These are phyloP conservation scores for Nezara viridula DNA, from an alignment of 2,888 invertebrate species.

Conservation along the genomic window DNA sequence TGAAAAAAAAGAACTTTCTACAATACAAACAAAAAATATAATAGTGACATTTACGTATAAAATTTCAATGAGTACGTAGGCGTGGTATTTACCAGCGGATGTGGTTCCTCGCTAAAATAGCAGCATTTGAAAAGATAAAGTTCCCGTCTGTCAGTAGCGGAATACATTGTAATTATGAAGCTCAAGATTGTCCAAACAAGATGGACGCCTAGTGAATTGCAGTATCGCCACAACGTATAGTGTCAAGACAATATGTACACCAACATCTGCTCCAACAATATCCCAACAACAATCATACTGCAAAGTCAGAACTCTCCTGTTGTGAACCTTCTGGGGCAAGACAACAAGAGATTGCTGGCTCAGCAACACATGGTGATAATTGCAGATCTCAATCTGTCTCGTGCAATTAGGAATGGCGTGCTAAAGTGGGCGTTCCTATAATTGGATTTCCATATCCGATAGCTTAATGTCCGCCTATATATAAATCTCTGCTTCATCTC, in stretches of 20 bases:
- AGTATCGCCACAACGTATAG: too few relatives aligned
- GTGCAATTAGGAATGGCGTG: background rate
- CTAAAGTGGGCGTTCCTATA: background rate
- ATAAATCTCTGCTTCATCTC: background rate
- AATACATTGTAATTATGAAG: background rate
- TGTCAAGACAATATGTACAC: background rate
- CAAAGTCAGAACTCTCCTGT: background rate
- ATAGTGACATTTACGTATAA: background rate
- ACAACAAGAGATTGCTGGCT: background rate
- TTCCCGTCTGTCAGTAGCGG: background rate
- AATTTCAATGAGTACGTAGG: background rate
- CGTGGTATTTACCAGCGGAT: background rate
- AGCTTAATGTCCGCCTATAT: background rate
- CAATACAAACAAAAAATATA: background rate
- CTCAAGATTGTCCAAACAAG: background rate
- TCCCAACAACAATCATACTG: background rate
- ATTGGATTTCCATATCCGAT: background rate
- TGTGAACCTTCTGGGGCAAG: background rate
- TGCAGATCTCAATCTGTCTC: background rate
- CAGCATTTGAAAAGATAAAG: background rate
- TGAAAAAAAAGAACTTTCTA: too few relatives aligned
- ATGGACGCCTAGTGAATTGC: background rate
- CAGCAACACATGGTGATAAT: background rate
- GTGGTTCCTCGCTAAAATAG: background rate
- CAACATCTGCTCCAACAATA: background rate